Conservation (phyloP, 2,113 vertebrate species). For the Leiothrix lutea region DNA sequence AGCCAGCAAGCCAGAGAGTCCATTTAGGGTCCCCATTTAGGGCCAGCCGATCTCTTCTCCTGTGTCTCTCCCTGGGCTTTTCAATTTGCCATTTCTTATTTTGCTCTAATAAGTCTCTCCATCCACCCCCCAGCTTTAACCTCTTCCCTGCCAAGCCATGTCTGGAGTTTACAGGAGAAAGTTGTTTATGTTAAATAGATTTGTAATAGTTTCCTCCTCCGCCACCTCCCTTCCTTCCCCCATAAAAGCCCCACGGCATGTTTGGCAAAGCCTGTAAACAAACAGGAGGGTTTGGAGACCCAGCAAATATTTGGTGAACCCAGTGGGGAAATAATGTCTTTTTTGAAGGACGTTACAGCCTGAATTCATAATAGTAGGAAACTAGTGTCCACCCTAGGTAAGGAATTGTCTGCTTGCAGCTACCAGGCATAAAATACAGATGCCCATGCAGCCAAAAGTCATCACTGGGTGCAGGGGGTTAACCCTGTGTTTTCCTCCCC, state of each 20-base stretch:
- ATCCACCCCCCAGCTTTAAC: background rate
- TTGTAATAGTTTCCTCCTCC: conserved; percentile 48
- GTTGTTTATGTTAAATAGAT: conserved; percentile 45
- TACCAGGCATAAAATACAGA: background rate
- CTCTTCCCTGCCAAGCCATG: background rate
- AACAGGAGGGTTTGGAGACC: background rate
- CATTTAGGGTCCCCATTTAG: background rate
- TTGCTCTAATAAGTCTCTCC: background rate
- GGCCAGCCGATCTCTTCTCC: background rate
- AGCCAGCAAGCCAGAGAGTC: background rate
- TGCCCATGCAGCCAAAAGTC: background rate
- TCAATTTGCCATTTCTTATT: background rate
- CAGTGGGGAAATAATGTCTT: background rate
- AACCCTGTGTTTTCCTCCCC: background rate
- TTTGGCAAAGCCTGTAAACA: conserved; percentile 6
- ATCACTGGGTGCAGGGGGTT: background rate
- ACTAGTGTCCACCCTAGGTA: background rate
- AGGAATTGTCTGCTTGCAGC: background rate
- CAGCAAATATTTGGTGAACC: conserved; percentile 26
- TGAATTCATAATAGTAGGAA: conserved; percentile 55
- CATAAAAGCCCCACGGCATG: background rate
- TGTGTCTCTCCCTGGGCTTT: background rate
- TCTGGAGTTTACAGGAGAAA: conserved; percentile 2
- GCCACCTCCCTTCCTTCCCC: conserved; percentile 60
- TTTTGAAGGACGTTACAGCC: background rate